Base-by-base conservation (phyloP, 1,140 invertebrate species). In the Teleopsis dalmanni region DNA sequence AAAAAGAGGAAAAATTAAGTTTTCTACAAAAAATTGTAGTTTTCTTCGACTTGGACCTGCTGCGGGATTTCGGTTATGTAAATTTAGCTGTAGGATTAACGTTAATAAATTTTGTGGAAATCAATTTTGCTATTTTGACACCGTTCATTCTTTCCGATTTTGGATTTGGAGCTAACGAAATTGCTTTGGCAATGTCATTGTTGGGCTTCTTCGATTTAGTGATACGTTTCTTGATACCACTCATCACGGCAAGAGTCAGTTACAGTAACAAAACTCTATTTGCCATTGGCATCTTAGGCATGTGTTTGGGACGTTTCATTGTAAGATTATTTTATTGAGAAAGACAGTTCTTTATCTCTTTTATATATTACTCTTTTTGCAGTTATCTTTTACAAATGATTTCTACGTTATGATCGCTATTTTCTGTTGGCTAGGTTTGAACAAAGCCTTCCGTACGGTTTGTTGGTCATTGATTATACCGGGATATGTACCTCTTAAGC, bases 1-100 rank as follows among this genome's bases (percentile, higher is more conserved):
- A 67, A 33, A 16, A 18, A 16, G 43, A 36, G 1, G 37, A 41
- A 11, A 46, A 47, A 14, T 11, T 76, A 18, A 70, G 75, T 0
- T 73, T 79, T 48, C 73, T 72, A 13, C 60, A 76, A 57, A 76
- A 75, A 56, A 51, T 81, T 8, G 55, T 75, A 1, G 71, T 80
- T 2, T 79, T 83, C 50, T 83, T 84, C 55, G 82, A 84, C 57
- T 70, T 85, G 43, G 78, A 81, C 60, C 62, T 85, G 18, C 56
- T 84, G 27, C 73, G 75, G 53, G 82, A 85, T 65, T 73, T 77
- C 4, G 76, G 78, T 6, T 85, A 81, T 50, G 73, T 84, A 3
- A 84, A 82, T 57, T 71, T 85, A 19, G 78, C 82, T 70, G 55
- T 84, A 31, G 83, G 83, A 16, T 76, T 85, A 44, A 82, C 80